Base-by-base conservation (phyloP, 1,140 invertebrate genomes). In the Dysdera silvatica region DNA sequence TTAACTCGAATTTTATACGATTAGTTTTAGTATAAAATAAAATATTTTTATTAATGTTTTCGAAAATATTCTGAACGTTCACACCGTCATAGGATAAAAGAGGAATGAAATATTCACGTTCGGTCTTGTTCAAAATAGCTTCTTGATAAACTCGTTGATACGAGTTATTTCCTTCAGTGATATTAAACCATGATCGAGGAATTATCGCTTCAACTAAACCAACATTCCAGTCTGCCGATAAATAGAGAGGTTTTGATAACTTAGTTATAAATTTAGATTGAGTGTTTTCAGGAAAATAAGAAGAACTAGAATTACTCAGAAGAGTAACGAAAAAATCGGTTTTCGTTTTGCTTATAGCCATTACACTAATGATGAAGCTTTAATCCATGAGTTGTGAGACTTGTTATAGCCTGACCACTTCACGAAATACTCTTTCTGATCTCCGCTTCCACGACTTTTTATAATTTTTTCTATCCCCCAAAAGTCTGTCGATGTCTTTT, bases 271-370 rank as follows among this genome's bases (percentile, higher is more conserved):
- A 60, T 4, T 16, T 23, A 3, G 56, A 49, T 49, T 48, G 45
- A 3, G 29, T 49, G 18, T 49, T 59, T 6, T 32, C 6, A 7
- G 47, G 56, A 37, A 59, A 59, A 37, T 59, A 59, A 10, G 35
- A 18, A 29, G 40, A 35, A 47, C 31, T 59, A 3, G 56, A 2
- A 18, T 48, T 49, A 12, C 56, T 59, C 4, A 47, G 56, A 0
- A 59, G 14, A 49, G 56, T 59, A 4, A 59, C 16, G 32, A 37
- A 59, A 24, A 59, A 59, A 28, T 59, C 56, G n/a, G 47, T 12
- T 35, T 10, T 24, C 16, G 28, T 18, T 48, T 59, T 35, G n/a
- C n/a, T n/a, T n/a, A n/a, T n/a, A n/a, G n/a, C n/a, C n/a, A 18
- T 24, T 12, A 37, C 14, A 35, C 51, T 33, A 59, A 28, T 47